A percentile compares a stretch with the other conserved stretches of the same genome.
phyloP scores from a whole-genome alignment of 2,797 vertebrate genomes.

The Smutsia temminckii region DNA sequence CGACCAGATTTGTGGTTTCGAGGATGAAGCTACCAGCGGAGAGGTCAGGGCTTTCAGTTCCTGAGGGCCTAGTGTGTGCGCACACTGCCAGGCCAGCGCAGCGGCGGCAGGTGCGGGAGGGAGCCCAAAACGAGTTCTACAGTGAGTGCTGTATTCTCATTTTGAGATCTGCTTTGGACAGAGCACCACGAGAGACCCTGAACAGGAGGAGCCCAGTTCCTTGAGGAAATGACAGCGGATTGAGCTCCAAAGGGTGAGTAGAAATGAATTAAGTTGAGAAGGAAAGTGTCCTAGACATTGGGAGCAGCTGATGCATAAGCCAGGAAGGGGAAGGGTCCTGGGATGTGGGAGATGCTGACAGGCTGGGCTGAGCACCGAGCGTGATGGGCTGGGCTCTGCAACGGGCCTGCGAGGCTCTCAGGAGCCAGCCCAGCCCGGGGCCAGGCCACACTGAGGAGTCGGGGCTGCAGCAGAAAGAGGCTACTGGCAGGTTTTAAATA shows the following conservation, averaged over 20 bases:
- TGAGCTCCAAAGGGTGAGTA: no score
- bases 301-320: background rate
- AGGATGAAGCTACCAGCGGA: background rate
- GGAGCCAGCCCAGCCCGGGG: background rate
- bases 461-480: background rate
- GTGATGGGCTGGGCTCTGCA: fast-evolving
- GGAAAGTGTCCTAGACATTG: background rate
- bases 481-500: background rate
- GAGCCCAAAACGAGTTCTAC: background rate
- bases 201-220: no score
- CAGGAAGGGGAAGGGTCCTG: background rate
- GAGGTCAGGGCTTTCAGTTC: background rate
- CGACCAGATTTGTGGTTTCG: background rate
- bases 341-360: background rate
- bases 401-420: fast-evolving
- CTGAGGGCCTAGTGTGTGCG: background rate
- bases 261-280: background rate
- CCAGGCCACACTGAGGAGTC: fast-evolving
- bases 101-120: background rate
- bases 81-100: background rate
- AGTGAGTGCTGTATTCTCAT: background rate
- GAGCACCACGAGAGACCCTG: background rate
- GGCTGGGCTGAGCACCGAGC: background rate
- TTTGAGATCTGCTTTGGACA: background rate
- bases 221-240: no score